A percentile compares a stretch with the other conserved stretches of the same genome.
These are phyloP conservation scores for Pseudochirops cupreus DNA, from an alignment of 2,797 vertebrate species.

Conservation along the genomic window DNA sequence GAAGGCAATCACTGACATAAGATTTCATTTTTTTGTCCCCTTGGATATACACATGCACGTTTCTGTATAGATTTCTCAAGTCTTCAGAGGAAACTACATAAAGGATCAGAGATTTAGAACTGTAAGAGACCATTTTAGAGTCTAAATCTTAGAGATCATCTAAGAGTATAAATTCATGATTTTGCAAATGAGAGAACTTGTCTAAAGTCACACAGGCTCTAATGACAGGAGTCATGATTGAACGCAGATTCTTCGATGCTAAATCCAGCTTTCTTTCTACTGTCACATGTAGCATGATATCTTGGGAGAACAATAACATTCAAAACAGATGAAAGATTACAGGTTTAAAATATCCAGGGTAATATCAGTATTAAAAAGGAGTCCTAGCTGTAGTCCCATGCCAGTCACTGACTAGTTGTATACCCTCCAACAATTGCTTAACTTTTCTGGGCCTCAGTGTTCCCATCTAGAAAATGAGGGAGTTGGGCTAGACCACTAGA, in stretches of 20 bases:
- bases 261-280: not conserved
- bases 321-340: not conserved
- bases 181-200: not conserved
- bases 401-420: not conserved
- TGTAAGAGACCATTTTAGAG: not conserved
- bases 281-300: accelerated
- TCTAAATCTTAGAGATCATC: not conserved
- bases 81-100: not conserved
- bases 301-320: not conserved
- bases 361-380: not conserved
- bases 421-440: not conserved
- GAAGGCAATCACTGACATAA: not conserved
- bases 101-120: not conserved
- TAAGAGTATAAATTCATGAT: not conserved
- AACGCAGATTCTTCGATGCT: not conserved
- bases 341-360: not conserved
- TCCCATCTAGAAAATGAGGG: not conserved
- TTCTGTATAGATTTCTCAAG: not conserved
- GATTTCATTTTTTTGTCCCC: not conserved
- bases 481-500: not conserved
- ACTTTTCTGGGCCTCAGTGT: not conserved
- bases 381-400: not conserved
- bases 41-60: not conserved
- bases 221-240: not conserved
- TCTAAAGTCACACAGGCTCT: not conserved